Percentiles rank a stretch among this genome's conserved stretches.
Conservation (phyloP, 1,140 invertebrate species). For the Bactericera cockerelli region DNA sequence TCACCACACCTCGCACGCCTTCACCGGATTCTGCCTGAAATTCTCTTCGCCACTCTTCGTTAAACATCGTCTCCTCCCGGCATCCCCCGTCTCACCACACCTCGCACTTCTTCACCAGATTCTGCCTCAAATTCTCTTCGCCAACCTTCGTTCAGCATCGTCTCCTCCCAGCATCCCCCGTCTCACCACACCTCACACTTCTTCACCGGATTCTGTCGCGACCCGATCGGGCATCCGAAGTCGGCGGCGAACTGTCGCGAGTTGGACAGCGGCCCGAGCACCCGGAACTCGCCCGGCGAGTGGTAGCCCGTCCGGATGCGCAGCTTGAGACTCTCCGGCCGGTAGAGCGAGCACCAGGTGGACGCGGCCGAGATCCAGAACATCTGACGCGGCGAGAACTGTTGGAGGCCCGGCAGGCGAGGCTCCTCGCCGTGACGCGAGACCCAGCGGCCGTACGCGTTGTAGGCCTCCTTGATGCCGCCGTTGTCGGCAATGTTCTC, state of each 20-base stretch:
- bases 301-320: constrained; percentile 78
- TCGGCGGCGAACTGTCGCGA: constrained; percentile 69
- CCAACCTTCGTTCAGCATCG: too few relatives aligned
- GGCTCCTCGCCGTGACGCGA: constrained; percentile 33
- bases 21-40: constrained; percentile 78
- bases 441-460: constrained; percentile 58
- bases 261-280: constrained; percentile 82
- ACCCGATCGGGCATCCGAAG: constrained; percentile 60
- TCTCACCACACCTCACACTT: constrained; percentile 94
- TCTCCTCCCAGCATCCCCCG: too few relatives aligned
- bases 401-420: constrained; percentile 61
- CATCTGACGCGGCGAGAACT: constrained; percentile 69
- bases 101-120: constrained; percentile 76
- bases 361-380: constrained; percentile 38
- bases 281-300: constrained; percentile 57
- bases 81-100: constrained; percentile 92
- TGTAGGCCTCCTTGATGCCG: constrained; percentile 76
- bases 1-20: constrained; percentile 89
- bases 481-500: constrained; percentile 94
- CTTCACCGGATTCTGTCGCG: constrained; percentile 72
- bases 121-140: constrained; percentile 81
- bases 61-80: too few relatives aligned
- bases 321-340: constrained; percentile 57
- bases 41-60: too few relatives aligned
- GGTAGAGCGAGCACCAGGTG: constrained; percentile 49